Evolutionary conservation across 1,140 invertebrate species (phyloP), one percentile per base, ranked within the genome.

Genomic region (Drosophila fuyamai): DNA sequence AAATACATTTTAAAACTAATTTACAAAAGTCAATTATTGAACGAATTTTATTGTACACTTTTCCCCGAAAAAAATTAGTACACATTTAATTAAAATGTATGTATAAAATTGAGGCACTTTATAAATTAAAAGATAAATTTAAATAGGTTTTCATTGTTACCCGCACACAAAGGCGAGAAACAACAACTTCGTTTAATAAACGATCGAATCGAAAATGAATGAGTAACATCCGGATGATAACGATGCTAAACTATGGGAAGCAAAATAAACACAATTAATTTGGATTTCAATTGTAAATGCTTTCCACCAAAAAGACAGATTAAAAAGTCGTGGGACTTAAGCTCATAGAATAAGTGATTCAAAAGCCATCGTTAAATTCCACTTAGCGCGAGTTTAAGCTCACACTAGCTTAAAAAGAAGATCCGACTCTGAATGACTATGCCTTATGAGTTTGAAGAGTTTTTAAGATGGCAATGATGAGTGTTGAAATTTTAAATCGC

Each of bases 361-460:
- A 7, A 38, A 38, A 23, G 13, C 16, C 48, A 40, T 55, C 35
- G 9, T 41, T 58, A 35, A 59, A 44, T 13, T 23, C 38, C 54
- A 59, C 40, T 63, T 59, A 59, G n/a, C 16, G 53, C 8, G 40
- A 44, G 27, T 16, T 18, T 23, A 29, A n/a, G 13, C 10, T 59
- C 2, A 16, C 41, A 35, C 10, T 3, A 3, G 58, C 35, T 63
- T 60, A 60, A 35, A 6, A 1, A 16, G 0, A 60, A 54, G 40
- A 59, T 63, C 61, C 61, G 40, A 29, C 10, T 63, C 2, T n/a
- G 9, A 53, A 43, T 58, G 27, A 32, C 59, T 23, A 36, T 23
- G 35, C 32, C 46, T 36, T 54, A 14, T 63, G 1, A 29, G 29
- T 14, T 29, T 13, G 4, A 48, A 27, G 23, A 18, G 38, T n/a